Evolutionary conservation across 2,888 invertebrate genomes (phyloP).

Genomic region (Hyalella azteca): DNA sequence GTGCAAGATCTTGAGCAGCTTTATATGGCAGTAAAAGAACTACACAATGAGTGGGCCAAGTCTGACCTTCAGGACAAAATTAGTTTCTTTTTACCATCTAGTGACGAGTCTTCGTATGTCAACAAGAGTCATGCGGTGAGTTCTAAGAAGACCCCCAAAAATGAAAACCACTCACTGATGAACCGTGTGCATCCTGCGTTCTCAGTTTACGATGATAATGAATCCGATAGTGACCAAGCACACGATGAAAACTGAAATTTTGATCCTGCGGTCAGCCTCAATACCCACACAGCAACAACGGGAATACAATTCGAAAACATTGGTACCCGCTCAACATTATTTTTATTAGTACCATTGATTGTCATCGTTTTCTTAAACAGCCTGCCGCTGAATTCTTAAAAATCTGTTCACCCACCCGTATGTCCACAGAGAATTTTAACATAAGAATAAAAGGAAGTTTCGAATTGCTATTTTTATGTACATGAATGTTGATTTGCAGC

Average conservation of each 20-base stretch:
- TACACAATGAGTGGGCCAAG: not conserved
- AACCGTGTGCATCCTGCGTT: slow-evolving; percentile 8
- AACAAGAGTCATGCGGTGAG: not conserved
- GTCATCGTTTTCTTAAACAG: too few species aligned
- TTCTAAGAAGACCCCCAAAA: not conserved
- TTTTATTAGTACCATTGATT: too few species aligned
- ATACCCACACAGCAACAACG: too few species aligned
- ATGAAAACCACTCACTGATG: not conserved
- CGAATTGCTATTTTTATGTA: too few species aligned
- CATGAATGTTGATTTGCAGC: too few species aligned
- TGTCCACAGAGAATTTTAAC: too few species aligned
- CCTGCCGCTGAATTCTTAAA: too few species aligned
- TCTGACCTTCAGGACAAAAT: slow-evolving; percentile 8
- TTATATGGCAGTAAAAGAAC: slow-evolving; percentile 19
- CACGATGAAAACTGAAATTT: not conserved
- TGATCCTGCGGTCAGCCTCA: not conserved
- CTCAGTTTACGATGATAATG: not conserved
- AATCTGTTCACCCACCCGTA: too few species aligned
- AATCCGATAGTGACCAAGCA: too few species aligned
- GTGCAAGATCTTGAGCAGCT: not conserved
- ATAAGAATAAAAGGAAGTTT: too few species aligned
- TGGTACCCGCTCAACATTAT: too few species aligned
- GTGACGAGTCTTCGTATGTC: not conserved
- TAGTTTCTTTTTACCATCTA: slow-evolving; percentile 6
- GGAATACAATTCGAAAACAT: too few species aligned